phyloP scores from a whole-genome alignment of 2,113 vertebrate species.

The Trinectes maculatus region DNA sequence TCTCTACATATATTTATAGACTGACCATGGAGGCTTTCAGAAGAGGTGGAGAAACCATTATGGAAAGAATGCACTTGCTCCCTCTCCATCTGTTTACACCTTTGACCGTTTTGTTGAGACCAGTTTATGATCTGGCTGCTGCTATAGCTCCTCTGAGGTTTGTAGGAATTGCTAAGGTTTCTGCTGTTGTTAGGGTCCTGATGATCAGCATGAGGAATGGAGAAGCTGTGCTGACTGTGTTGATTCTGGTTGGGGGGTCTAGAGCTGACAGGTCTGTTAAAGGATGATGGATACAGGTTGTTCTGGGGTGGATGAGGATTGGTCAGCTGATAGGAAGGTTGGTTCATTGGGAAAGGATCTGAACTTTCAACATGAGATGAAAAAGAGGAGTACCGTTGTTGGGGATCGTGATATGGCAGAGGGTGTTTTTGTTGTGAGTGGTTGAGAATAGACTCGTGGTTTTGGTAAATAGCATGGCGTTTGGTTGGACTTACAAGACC shows the following conservation, averaged over 20 bases:
- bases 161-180: constrained; percentile 37
- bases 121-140: constrained; percentile 33
- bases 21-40: constrained; percentile 53
- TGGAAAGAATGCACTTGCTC: constrained; percentile 43
- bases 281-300: constrained; percentile 41
- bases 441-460: constrained; percentile 54
- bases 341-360: constrained; percentile 40
- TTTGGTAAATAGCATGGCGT: constrained; percentile 71
- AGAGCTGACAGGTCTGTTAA: constrained; percentile 34
- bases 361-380: constrained; percentile 29
- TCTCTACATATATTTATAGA: constrained; percentile 42
- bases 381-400: constrained; percentile 34
- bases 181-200: constrained; percentile 32
- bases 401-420: constrained; percentile 13
- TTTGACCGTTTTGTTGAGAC: constrained; percentile 32
- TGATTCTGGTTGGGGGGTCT: constrained; percentile 33
- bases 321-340: constrained; percentile 39
- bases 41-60: constrained; percentile 62
- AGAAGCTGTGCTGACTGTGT: constrained; percentile 53
- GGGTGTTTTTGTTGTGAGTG: constrained; percentile 44
- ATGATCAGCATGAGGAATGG: constrained; percentile 27
- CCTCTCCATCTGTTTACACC: constrained; percentile 28
- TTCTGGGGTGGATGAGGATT: constrained; percentile 35
- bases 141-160: constrained; percentile 49
- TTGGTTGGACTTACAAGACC: constrained; percentile 59